A percentile compares a stretch with the other conserved stretches of the same genome.
Evolutionary conservation across 2,888 invertebrate species (phyloP).

Genomic region (Drosophila sordidula): DNA sequence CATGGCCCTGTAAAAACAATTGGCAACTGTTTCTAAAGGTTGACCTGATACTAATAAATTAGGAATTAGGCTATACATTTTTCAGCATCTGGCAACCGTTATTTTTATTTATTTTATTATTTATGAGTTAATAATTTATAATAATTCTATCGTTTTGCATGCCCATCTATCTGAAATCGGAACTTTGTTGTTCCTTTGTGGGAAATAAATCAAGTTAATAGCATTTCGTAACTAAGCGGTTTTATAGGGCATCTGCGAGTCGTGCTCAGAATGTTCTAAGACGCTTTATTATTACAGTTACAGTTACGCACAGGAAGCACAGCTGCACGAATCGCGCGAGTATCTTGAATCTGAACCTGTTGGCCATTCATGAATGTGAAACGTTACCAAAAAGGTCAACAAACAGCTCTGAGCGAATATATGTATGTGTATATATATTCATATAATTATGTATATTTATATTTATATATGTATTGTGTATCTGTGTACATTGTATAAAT

Average conservation of each 20-base stretch:
- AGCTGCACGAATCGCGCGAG: conserved; percentile 1
- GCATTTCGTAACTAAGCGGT: background rate
- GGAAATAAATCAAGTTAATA: no score
- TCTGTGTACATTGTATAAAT: conserved; percentile 20
- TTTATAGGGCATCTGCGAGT: conserved; percentile 2
- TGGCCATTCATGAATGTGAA: conserved; percentile 65
- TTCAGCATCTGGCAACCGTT: no score
- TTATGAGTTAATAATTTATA: no score
- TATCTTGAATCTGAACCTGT: conserved; percentile 36
- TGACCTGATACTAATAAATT: background rate
- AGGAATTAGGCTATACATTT: no score
- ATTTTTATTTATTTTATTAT: no score
- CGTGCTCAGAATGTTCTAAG: background rate
- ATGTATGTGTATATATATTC: conserved; percentile 21
- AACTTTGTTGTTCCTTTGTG: no score
- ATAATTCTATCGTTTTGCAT: no score
- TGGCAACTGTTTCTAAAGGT: background rate
- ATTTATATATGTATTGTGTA: background rate
- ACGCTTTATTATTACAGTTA: conserved; percentile 22
- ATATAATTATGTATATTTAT: background rate
- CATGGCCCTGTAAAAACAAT: conserved; percentile 10
- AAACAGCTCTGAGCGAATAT: conserved; percentile 51
- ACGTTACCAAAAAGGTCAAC: conserved; percentile 61
- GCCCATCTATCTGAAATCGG: no score
- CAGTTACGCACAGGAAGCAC: conserved; percentile 47